Base-by-base conservation (phyloP, 2,888 invertebrate genomes). In the Lithophane leautieri region DNA sequence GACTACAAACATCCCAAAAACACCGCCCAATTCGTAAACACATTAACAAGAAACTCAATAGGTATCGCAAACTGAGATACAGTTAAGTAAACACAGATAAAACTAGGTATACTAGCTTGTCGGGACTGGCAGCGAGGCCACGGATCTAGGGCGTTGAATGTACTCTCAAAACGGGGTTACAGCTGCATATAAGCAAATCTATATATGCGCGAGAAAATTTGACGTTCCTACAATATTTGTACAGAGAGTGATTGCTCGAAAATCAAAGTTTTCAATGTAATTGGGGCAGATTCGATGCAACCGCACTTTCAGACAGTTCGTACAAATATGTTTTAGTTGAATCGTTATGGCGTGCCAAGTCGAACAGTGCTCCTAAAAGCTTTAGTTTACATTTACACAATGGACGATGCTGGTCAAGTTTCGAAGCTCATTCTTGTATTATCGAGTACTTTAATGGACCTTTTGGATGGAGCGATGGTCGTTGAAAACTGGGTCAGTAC, bases 131-230 rank as follows among this genome's bases (percentile, higher is more conserved):
- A 19, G 71, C 90, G 91, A 90, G 94, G 93, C 88, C 92, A 89
- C 81, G 90, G 83, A 95, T 92, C 90, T 94, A 90, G 94, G 94
- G 89, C 95, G 91, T 87, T 86, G 89, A 90, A 91, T 90, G 90
- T 90, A 91, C 91, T 86, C 88, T 77, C 76, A 83, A 71, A 92
- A 92, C 84, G 89, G 86, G 93, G 92, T 91, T 93, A 91, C 89
- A 90, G 84, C 88, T 90, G 82, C 79, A 87, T 76, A 73, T 65
- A 88, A 84, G 89, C 87, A 89, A 83, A 86, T 81, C 67, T 78
- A 80, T 77, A 84, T 76, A 73, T 65, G 56, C 28, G 14, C 40
- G 47, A 60, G 60, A 70, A 76, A 61, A 84, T 84, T 81, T 80
- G 76, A 76, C 84, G 80, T 67, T 8, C 60, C 58, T 12, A 70